Percentiles rank a stretch among this genome's conserved stretches.
phyloP scores from a whole-genome alignment of 2,888 invertebrate genomes.

The Mythimna lalbum region DNA sequence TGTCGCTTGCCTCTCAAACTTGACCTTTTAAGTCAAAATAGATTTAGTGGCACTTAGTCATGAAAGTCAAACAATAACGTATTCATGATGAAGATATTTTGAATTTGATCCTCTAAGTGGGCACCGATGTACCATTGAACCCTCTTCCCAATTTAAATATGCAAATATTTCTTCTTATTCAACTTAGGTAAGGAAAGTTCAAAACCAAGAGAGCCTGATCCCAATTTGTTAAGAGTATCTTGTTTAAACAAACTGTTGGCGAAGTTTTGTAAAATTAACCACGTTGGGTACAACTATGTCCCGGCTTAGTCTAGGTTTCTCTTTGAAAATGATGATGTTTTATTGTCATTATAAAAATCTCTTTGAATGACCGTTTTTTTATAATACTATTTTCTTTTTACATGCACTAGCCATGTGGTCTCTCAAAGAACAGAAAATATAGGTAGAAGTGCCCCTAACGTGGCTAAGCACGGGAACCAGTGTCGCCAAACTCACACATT shows the following conservation, averaged over 20 bases:
- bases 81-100: not conserved
- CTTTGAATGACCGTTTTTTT: too few species aligned
- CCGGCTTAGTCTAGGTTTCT: not conserved
- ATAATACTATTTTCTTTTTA: too few species aligned
- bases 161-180: conserved; percentile 13
- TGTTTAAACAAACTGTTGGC: conserved; percentile 15
- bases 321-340: not conserved
- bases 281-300: conserved; percentile 14
- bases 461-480: too few species aligned
- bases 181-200: conserved; percentile 8
- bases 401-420: too few species aligned
- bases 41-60: not conserved
- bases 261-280: conserved; percentile 21
- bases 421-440: too few species aligned
- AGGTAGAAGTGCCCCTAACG: too few species aligned
- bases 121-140: not conserved
- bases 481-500: too few species aligned
- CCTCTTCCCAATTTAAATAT: conserved; percentile 7
- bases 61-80: not conserved
- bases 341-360: too few species aligned
- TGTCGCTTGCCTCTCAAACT: too few species aligned
- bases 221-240: conserved; percentile 12
- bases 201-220: conserved; percentile 7
- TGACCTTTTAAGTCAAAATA: too few species aligned
- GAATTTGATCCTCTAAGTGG: not conserved